Percentiles rank a stretch among this genome's conserved stretches.
phyloP scores from a whole-genome alignment of 2,797 vertebrate genomes.

The Falco biarmicus region DNA sequence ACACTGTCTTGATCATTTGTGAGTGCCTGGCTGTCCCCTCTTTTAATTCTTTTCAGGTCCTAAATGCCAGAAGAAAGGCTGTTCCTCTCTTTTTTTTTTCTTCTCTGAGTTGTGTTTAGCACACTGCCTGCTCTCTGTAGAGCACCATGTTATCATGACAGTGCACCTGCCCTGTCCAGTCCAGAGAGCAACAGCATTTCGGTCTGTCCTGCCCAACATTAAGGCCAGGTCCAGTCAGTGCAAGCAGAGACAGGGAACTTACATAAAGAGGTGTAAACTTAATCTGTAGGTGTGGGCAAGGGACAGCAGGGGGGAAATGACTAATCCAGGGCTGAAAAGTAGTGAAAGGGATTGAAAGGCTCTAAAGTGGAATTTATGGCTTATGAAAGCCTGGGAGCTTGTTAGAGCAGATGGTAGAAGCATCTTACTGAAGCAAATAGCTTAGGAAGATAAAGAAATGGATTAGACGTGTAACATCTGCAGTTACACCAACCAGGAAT shows the following conservation, averaged over 20 bases:
- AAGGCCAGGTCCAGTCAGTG: not conserved
- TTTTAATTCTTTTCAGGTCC: not conserved
- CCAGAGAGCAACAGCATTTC: not conserved
- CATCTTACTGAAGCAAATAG: not conserved
- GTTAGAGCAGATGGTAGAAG: constrained; percentile 30
- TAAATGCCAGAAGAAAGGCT: not conserved
- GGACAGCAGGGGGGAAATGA: not conserved
- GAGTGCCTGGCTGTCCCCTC: not conserved
- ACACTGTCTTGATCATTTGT: not conserved
- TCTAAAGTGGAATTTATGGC: not conserved
- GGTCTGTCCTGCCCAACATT: not conserved
- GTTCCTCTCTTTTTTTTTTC: not conserved
- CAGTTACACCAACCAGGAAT: not conserved
- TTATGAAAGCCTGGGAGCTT: not conserved
- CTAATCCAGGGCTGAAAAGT: not conserved
- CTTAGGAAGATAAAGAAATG: constrained; percentile 46
- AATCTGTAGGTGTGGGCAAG: not conserved
- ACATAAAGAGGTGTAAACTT: not conserved
- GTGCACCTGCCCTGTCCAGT: not conserved
- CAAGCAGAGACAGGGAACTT: not conserved
- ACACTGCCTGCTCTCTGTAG: not conserved
- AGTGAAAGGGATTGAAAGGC: not conserved
- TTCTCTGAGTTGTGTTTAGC: not conserved
- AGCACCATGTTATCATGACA: fast-evolving
- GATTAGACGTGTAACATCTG: not conserved